Evolutionary conservation across 2,113 vertebrate species (phyloP), one percentile per base, ranked within the genome.

Genomic region (Odocoileus virginianus): DNA sequence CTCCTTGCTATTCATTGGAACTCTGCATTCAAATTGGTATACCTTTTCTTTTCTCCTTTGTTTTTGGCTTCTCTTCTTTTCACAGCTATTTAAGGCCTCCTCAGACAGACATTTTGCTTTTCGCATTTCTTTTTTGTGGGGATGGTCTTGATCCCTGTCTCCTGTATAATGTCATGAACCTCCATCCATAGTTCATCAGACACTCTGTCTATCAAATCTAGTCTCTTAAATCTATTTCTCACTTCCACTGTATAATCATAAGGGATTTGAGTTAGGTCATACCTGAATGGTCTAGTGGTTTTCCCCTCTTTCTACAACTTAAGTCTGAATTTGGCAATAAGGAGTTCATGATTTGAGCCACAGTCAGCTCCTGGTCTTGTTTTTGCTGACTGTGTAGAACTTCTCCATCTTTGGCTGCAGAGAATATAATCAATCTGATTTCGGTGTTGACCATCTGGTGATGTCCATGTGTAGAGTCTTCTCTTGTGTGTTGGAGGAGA

Each of bases 141-240:
- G 61, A 64, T n/a, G 7, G 7, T n/a, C 15, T 64, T 4, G 61
- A 64, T 64, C 16, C 3, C 30, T 64, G 61, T n/a, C 61, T 64
- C 61, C 30, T 64, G 15, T 64, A 64, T 15, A 64, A n/a, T 64
- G 61, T 33, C 61, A 64, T 17, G 15, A 64, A 33, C 61, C 61
- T 64, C 15, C 1, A 33, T 64, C 30, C 61, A 64, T 64, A 64
- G 61, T 64, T 64, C 30, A 64, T 64, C 61, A 64, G 61, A 1
- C 7, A 64, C 7, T 17, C 30, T 43, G 43, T 6, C 43, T 64
- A 33, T 64, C 30, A 64, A 28, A 33, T 64, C 61, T 8, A 64
- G 61, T 4, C 30, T 1, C 7, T 33, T 17, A 17, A 64, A 64
- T 17, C 30, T 17, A 7, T 61, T 7, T 0, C 1, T 64, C 61